Base-by-base conservation (phyloP, 2,797 vertebrate species). In the Argyrosomus regius region DNA sequence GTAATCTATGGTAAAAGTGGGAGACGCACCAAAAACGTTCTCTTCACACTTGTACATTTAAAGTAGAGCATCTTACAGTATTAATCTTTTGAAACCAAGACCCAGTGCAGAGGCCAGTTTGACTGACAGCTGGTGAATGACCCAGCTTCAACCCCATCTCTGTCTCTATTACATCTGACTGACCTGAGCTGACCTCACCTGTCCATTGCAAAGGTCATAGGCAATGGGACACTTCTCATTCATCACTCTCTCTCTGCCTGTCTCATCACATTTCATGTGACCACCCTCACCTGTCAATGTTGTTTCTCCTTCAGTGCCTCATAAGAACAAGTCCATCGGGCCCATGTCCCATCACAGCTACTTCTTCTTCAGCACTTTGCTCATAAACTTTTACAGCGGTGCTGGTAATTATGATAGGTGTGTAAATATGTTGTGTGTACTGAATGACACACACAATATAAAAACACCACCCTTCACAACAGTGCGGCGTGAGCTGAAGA, bases 131-230 rank as follows among this genome's bases (percentile, higher is more conserved):
- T 65, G 66, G 5, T 58, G 70, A 72, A 46, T 72, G 70, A 78
- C 63, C 71, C 62, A 50, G 39, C 26, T 75, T 86, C 39, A 76
- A 72, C 72, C 69, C 49, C 50, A 39, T 59, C 68, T 78, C 58
- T 60, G 66, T 87, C 75, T 88, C 80, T 11, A 10, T 91, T 82
- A 72, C 82, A 80, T 54, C 78, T 46, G 43, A 75, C 49, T 75
- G 74, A 85, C 87, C 81, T 77, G 62, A 72, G 14, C 70, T 72
- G 82, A 82, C 86, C 82, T 83, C 77, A 68, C 69, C 54, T 76
- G 58, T 69, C 58, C 28, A 10, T 41, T 28, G 0, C 28, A 78
- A 18, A 64, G 78, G 78, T 83, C 45, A 76, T 52, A 65, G 13
- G 35, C 65, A 65, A 61, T 48, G 4, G 6, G 58, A 53, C 54